Evolutionary conservation across 1,140 invertebrate species (phyloP).

Genomic region (Drosophila pruinosa): DNA sequence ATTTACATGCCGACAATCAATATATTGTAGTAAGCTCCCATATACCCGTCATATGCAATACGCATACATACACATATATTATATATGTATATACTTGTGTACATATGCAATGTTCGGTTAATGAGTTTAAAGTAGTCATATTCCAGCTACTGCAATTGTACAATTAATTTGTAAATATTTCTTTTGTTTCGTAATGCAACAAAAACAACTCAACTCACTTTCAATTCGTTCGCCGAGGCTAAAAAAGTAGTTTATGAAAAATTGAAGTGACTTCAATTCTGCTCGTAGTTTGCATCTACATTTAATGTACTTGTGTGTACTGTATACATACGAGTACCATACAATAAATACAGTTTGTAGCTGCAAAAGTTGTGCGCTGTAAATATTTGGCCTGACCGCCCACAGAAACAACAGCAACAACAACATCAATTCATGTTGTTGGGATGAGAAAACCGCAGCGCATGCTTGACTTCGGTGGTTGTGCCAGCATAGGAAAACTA

Average conservation of each 20-base stretch:
- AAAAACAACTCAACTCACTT: not conserved
- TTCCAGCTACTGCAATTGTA: not conserved
- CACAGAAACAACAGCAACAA: slow-evolving; percentile 20
- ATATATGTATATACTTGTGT: slow-evolving; percentile 22
- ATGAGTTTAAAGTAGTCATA: not conserved
- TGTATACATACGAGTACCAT: slow-evolving; percentile 22
- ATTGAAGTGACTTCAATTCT: not conserved
- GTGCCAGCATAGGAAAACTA: slow-evolving; percentile 36
- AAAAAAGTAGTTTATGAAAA: not conserved
- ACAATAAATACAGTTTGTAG: slow-evolving; percentile 63
- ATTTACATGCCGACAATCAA: slow-evolving; percentile 29
- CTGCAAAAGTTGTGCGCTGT: slow-evolving; percentile 64
- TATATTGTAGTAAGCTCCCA: slow-evolving; percentile 24
- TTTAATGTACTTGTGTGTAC: slow-evolving; percentile 18
- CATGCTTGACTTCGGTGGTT: slow-evolving; percentile 67
- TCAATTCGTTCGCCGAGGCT: not conserved
- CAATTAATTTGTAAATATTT: not conserved
- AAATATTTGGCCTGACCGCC: slow-evolving; percentile 61
- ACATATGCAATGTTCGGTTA: not conserved
- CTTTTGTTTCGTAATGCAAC: not conserved
- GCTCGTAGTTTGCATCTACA: slow-evolving; percentile 4
- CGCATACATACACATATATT: slow-evolving; percentile 1
- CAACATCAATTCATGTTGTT: not conserved
- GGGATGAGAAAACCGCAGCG: slow-evolving; percentile 52
- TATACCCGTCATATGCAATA: not conserved